Conservation (phyloP, 2,888 invertebrate genomes). For the Alentia gelatinosa region DNA sequence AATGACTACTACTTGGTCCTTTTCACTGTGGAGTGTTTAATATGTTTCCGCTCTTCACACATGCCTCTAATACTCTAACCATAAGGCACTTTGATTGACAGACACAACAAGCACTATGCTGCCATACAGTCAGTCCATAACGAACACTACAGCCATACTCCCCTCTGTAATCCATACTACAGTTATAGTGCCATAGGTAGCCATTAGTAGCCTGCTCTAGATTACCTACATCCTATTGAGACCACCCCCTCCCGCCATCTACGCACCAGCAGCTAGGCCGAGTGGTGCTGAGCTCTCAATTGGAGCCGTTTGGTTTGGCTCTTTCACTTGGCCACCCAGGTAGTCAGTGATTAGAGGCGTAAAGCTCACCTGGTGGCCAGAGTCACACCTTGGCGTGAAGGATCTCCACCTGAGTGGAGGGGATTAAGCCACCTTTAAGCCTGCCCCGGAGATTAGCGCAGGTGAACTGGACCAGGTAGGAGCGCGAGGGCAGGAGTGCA, state of each 20-base stretch:
- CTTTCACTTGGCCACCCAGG: neutral
- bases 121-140: neutral
- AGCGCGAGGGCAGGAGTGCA: no score
- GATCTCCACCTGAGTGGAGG: neutral
- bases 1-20: no score
- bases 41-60: neutral
- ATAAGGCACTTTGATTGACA: neutral
- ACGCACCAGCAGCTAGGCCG: neutral
- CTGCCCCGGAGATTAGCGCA: neutral
- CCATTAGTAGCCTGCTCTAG: neutral
- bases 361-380: conserved; percentile 1
- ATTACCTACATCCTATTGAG: neutral
- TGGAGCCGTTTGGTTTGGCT: conserved; percentile 1
- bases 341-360: neutral
- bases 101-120: neutral
- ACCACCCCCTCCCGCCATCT: neutral
- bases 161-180: neutral
- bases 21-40: no score
- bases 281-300: neutral
- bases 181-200: neutral
- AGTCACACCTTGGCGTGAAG: neutral
- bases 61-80: neutral
- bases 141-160: neutral
- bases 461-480: no score
- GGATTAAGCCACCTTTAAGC: neutral